Evolutionary conservation across 2,797 vertebrate genomes (phyloP), one percentile per base, ranked within the genome.

Genomic region (Paratrypauchen microcephalus): DNA sequence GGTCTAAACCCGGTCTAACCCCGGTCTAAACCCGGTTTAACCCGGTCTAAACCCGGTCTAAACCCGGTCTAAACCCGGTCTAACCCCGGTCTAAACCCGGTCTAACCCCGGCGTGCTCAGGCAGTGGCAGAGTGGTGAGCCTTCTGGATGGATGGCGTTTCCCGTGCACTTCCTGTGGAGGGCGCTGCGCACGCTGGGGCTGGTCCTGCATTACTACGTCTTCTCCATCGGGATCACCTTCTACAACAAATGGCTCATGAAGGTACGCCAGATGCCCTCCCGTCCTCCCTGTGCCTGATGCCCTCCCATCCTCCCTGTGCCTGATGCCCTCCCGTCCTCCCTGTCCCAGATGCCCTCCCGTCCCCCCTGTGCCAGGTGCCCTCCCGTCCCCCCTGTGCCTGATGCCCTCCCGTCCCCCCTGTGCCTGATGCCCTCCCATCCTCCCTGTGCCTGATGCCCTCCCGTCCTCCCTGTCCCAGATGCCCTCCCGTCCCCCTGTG

Each of bases 221-320:
- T 97, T 97, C 92, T 98, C 96, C 28, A 97, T 97, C 21, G 96
- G 96, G 69, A 97, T 97, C 92, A 96, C 97, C 28, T 97, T 97
- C 93, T 98, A 98, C 86, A 98, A 96, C 94, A 97, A 98, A 85
- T 97, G 97, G 97, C 93, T 98, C 8, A 95, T 96, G 79, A 95
- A 94, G 94, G 96, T 96, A 83, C 73, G 77, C 57, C 18, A 54
- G 19, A 21, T 41, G 39, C 39, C 39, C 39, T 41, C 52, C 54
- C 19, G 0, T 1, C 0, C 21, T 24, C 52, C 11, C 39, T 55
- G 21, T 12, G 8, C 11, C 54, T 4, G 41, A 45, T 56, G 9
- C 7, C 23, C 21, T 45, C 41, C 41, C 41, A 0, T 13, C 11
- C 39, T 13, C 9, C 3, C n/a, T 21, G 52, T 55, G 9, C 2